These are phyloP conservation scores for Zeuzera pyrina DNA, from an alignment of 2,888 invertebrate genomes.

Conservation along the genomic window DNA sequence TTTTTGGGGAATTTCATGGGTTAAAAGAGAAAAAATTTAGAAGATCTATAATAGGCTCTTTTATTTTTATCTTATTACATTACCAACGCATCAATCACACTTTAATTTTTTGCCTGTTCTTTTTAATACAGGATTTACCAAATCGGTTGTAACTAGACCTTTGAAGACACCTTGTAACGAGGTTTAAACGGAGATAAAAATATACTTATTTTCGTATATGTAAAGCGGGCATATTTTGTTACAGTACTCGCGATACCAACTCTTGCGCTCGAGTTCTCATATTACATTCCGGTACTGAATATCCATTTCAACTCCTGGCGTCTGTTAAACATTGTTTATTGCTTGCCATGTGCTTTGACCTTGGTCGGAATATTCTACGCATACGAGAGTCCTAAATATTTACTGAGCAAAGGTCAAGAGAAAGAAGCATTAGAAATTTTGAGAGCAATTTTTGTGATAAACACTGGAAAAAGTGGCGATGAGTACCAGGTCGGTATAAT, in stretches of 20 bases:
- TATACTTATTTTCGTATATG: too few species aligned
- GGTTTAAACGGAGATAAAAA: too few species aligned
- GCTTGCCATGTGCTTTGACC: constrained; percentile 75
- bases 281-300: constrained; percentile 43
- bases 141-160: too few species aligned
- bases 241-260: constrained; percentile 76
- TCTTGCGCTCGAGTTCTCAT: constrained; percentile 67
- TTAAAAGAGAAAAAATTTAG: too few species aligned
- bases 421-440: constrained; percentile 50
- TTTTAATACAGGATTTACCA: too few species aligned
- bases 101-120: too few species aligned
- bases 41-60: too few species aligned
- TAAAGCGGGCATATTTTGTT: constrained; percentile 18
- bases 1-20: too few species aligned
- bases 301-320: constrained; percentile 81
- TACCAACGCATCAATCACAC: too few species aligned
- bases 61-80: too few species aligned
- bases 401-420: constrained; percentile 62
- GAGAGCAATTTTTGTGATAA: constrained; percentile 7
- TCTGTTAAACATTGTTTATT: constrained; percentile 77
- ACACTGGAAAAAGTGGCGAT: constrained; percentile 4
- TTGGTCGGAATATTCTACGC: constrained; percentile 59
- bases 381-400: constrained; percentile 71
- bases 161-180: too few species aligned
- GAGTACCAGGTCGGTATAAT: constrained; percentile 8